Evolutionary conservation across 2,797 vertebrate genomes (phyloP).

Genomic region (Oryzias dopingdopingensis): DNA sequence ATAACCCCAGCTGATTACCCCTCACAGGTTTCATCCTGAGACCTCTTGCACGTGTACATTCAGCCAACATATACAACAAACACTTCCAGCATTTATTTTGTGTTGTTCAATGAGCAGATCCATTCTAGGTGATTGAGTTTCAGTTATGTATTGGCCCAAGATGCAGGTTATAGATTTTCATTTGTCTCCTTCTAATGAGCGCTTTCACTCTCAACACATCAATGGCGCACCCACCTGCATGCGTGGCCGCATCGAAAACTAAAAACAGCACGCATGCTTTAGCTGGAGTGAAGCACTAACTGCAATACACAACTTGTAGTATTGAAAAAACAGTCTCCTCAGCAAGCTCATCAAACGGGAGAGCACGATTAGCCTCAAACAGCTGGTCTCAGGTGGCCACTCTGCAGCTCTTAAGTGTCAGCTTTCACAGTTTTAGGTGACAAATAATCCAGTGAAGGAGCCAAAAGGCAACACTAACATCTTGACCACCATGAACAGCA

Average conservation of each 20-base stretch:
- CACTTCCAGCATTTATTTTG: constrained; percentile 32
- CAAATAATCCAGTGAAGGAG: constrained; percentile 56
- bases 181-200: constrained; percentile 58
- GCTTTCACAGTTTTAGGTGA: constrained; percentile 42
- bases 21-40: constrained; percentile 4
- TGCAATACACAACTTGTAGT: constrained; percentile 11
- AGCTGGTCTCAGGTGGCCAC: constrained; percentile 45
- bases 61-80: neutral
- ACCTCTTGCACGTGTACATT: constrained; percentile 12
- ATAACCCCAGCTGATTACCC: constrained; percentile 11
- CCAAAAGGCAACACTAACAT: constrained; percentile 43
- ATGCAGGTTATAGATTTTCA: constrained; percentile 62
- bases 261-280: constrained; percentile 22
- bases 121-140: constrained; percentile 41
- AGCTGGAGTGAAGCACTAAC: constrained; percentile 20
- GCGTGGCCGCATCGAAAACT: constrained; percentile 34
- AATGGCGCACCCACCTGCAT: constrained; percentile 40
- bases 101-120: constrained; percentile 46
- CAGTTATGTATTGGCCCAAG: constrained; percentile 39
- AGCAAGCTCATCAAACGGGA: constrained; percentile 28
- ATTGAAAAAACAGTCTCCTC: constrained; percentile 33
- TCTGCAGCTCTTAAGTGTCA: constrained; percentile 44
- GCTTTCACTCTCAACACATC: constrained; percentile 50
- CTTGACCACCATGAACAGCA: constrained; percentile 27
- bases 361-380: constrained; percentile 47